phyloP scores from a whole-genome alignment of 2,888 invertebrate species.

The Dasypogon diadema region DNA sequence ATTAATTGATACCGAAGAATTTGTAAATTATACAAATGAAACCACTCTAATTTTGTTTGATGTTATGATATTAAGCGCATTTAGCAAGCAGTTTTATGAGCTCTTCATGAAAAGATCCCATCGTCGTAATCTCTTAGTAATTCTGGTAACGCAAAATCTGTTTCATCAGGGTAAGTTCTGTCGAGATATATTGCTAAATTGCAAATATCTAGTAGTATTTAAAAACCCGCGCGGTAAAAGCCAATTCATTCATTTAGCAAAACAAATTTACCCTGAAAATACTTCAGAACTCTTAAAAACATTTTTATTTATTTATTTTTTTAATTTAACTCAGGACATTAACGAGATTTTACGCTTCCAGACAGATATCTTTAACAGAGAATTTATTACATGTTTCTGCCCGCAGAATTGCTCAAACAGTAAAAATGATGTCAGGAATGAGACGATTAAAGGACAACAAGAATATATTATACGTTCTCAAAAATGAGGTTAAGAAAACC shows the following conservation, averaged over 20 bases:
- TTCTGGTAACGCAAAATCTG: conserved; percentile 36
- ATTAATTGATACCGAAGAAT: too few relatives aligned
- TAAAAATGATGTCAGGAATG: background rate
- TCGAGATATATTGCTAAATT: conserved; percentile 44
- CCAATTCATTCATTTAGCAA: conserved; percentile 31
- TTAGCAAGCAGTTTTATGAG: conserved; percentile 27
- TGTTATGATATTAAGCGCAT: conserved; percentile 33
- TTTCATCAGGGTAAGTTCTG: conserved; percentile 37
- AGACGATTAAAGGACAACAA: background rate
- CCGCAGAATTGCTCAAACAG: too few relatives aligned
- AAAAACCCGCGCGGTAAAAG: conserved; percentile 49
- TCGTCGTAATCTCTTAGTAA: conserved; percentile 21
- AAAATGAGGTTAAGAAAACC: background rate
- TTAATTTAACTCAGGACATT: conserved; percentile 23
- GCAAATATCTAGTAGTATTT: conserved; percentile 34
- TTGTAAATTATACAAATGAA: too few relatives aligned
- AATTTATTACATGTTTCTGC: background rate
- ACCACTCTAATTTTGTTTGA: conserved; percentile 27
- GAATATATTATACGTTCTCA: background rate
- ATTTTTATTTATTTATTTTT: conserved; percentile 41
- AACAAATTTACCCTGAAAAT: conserved; percentile 49
- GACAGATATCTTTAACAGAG: conserved; percentile 48
- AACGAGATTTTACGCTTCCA: conserved; percentile 33
- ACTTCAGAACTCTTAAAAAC: conserved; percentile 27
- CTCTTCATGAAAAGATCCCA: conserved; percentile 32